Percentiles rank a stretch among this genome's conserved stretches.
phyloP scores from a whole-genome alignment of 2,113 vertebrate genomes.

The Erythrocercus mccallii region DNA sequence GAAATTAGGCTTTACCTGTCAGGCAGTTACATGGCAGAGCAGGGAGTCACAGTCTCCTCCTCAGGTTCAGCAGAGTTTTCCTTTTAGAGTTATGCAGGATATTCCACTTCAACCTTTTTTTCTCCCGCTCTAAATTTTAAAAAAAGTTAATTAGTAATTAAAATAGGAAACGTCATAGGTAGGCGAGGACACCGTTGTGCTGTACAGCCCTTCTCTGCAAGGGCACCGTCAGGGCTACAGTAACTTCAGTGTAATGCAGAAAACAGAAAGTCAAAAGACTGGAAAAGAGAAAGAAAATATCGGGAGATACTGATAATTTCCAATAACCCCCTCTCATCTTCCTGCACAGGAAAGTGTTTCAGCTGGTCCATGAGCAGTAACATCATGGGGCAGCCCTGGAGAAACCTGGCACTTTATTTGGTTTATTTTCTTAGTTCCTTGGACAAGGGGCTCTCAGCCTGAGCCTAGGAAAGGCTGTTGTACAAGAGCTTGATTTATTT shows the following conservation, averaged over 20 bases:
- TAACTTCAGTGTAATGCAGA: background rate
- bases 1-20: background rate
- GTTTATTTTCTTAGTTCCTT: background rate
- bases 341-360: background rate
- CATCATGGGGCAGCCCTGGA: background rate
- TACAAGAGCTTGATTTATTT: slow-evolving; percentile 18
- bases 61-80: background rate
- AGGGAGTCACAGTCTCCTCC: background rate
- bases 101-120: background rate
- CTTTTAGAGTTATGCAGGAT: background rate
- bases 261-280: background rate
- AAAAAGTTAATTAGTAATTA: background rate
- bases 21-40: background rate
- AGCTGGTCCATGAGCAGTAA: background rate
- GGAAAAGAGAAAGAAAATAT: background rate
- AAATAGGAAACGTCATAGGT: background rate
- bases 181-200: background rate
- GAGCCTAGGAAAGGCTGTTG: background rate
- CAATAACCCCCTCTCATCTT: background rate
- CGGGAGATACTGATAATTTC: background rate
- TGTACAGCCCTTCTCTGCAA: background rate
- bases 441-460: background rate
- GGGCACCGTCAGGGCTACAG: background rate
- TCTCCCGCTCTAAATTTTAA: background rate
- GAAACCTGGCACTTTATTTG: background rate